Conservation (phyloP, 2,113 vertebrate species). For the Lipophrys pholis region DNA sequence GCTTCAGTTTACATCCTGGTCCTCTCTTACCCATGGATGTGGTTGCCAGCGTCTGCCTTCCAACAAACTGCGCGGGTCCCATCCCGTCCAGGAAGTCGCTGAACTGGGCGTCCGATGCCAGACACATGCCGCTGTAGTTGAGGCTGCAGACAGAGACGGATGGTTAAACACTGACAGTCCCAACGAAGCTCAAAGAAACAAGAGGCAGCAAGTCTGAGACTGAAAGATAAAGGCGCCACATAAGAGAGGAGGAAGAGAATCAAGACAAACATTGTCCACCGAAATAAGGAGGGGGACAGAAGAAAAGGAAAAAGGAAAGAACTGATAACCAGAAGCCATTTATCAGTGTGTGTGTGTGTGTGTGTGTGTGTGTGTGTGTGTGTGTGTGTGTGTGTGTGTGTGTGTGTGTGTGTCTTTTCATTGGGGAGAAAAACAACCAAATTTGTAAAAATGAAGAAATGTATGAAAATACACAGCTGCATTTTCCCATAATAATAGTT, state of each 20-base stretch:
- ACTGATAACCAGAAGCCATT: slow-evolving; percentile 7
- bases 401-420: no score
- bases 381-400: no score
- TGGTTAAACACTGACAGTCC: slow-evolving; percentile 9
- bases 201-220: slow-evolving; percentile 5
- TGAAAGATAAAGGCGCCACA: slow-evolving; percentile 7
- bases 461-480: no score
- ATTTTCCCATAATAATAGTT: no score
- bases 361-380: neutral
- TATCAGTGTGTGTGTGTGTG: no score
- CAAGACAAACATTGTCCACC: slow-evolving; percentile 1
- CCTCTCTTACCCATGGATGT: slow-evolving; percentile 94
- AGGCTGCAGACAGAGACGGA: slow-evolving; percentile 82
- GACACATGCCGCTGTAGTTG: slow-evolving; percentile 96
- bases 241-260: neutral
- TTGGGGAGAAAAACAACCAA: no score
- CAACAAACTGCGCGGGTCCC: slow-evolving; percentile 97
- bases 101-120: slow-evolving; percentile 95
- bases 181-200: neutral
- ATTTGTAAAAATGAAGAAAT: no score
- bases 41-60: slow-evolving; percentile 96
- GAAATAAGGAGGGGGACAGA: slow-evolving; percentile 22
- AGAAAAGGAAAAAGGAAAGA: neutral
- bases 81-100: slow-evolving; percentile 98
- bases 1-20: no score